phyloP scores from a whole-genome alignment of 2,888 invertebrate species.

The Pterostichus madidus region DNA sequence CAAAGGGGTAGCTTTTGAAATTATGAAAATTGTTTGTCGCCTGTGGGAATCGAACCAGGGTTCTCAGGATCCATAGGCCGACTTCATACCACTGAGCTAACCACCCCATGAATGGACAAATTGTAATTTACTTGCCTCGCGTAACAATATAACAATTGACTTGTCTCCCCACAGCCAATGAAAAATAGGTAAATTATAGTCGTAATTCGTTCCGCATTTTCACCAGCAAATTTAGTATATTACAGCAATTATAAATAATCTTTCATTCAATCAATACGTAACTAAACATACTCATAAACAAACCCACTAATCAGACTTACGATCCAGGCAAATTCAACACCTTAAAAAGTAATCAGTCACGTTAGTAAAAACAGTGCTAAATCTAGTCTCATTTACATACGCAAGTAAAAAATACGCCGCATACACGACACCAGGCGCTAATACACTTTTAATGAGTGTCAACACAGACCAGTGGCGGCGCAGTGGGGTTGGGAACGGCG shows the following conservation, averaged over 20 bases:
- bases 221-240: constrained; percentile 15
- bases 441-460: constrained; percentile 58
- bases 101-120: too few species aligned
- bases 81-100: too few species aligned
- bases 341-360: constrained; percentile 52
- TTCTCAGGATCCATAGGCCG: too few species aligned
- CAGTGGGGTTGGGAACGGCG: background rate
- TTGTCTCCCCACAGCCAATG: background rate
- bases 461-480: constrained; percentile 22
- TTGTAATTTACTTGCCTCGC: background rate
- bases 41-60: too few species aligned
- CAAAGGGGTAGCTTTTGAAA: too few species aligned
- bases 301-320: constrained; percentile 18
- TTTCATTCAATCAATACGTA: constrained; percentile 24
- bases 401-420: constrained; percentile 21
- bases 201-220: constrained; percentile 27
- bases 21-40: too few species aligned
- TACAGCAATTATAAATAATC: constrained; percentile 42
- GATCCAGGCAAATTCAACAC: constrained; percentile 36
- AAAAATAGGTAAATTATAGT: constrained; percentile 30
- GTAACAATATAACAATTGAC: constrained; percentile 3
- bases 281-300: constrained; percentile 41
- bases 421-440: constrained; percentile 9
- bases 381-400: constrained; percentile 33
- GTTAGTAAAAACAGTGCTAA: constrained; percentile 25